Percentiles rank a stretch among this genome's conserved stretches.
These are phyloP conservation scores for Archilochus colubris DNA, from an alignment of 2,113 vertebrate species.

Conservation along the genomic window DNA sequence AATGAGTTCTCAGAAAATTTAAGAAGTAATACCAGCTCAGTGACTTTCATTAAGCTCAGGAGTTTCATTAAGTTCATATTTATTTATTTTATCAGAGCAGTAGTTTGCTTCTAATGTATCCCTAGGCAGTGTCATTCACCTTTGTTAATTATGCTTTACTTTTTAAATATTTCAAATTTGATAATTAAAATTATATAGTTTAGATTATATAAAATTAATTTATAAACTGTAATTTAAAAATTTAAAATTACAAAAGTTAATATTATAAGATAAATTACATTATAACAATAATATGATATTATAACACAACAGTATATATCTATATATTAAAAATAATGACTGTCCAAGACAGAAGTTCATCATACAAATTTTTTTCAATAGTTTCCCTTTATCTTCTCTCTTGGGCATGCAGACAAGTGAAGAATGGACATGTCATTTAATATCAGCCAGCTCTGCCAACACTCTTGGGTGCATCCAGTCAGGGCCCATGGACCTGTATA, in stretches of 20 bases:
- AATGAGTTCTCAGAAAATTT: not conserved
- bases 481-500: no score
- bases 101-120: not conserved
- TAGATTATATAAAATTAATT: not conserved
- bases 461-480: no score
- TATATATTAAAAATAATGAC: not conserved
- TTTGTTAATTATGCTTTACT: not conserved
- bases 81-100: not conserved
- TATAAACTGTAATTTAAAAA: not conserved
- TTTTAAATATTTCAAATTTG: not conserved
- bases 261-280: no score
- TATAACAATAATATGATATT: not conserved
- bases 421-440: not conserved
- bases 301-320: no score
- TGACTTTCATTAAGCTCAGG: not conserved
- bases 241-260: not conserved
- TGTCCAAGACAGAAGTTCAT: not conserved
- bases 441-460: no score
- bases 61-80: not conserved
- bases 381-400: not conserved
- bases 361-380: not conserved
- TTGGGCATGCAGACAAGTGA: not conserved
- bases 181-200: not conserved
- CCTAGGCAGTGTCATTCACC: no score
- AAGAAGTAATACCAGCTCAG: not conserved